phyloP scores from a whole-genome alignment of 1,140 invertebrate genomes.

The Trypoxylus dichotomus region DNA sequence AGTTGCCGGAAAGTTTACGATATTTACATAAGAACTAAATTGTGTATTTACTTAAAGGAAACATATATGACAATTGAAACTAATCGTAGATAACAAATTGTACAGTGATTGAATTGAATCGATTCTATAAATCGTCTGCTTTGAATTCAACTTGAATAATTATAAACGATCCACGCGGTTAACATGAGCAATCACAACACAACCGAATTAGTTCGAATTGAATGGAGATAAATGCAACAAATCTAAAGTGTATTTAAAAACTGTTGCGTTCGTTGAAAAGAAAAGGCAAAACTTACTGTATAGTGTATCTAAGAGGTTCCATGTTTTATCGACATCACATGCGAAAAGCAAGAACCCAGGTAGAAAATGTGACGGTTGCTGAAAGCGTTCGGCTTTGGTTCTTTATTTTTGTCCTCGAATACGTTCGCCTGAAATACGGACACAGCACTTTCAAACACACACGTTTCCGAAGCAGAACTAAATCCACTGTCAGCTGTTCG shows the following conservation, averaged over 20 bases:
- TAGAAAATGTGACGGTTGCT: neutral
- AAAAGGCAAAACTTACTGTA: slow-evolving; percentile 7
- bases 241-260: neutral
- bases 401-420: neutral
- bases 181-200: neutral
- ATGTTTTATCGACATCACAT: neutral
- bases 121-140: neutral
- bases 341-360: neutral
- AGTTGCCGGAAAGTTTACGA: neutral
- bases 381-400: neutral
- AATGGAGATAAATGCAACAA: neutral
- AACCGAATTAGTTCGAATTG: neutral
- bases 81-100: neutral
- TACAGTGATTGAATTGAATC: neutral
- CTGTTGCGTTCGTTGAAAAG: neutral
- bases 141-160: slow-evolving; percentile 1
- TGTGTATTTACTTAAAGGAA: neutral
- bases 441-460: slow-evolving; percentile 1
- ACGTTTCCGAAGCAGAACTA: slow-evolving; percentile 6
- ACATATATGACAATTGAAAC: neutral
- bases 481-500: slow-evolving; percentile 7
- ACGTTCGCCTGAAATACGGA: neutral
- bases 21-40: neutral
- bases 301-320: slow-evolving; percentile 13
- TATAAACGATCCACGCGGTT: neutral